Base-by-base conservation (phyloP, 2,888 invertebrate species). In the Sinopyrophorus schimmeli region DNA sequence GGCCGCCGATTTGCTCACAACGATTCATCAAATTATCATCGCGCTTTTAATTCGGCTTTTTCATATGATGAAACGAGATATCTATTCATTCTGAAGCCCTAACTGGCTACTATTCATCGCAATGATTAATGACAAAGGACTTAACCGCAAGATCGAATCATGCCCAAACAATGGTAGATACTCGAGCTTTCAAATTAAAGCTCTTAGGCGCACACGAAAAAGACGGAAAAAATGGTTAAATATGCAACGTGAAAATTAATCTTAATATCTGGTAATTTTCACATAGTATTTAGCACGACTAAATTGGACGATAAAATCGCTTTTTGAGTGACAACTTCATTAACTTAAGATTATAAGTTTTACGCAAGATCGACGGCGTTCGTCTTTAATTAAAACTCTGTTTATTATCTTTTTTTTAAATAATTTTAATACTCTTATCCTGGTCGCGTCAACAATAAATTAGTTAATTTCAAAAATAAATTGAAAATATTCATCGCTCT, bases 291-390 rank as follows among this genome's bases (percentile, higher is more conserved):
- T 44, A 59, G 58, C 54, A 40, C 47, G 62, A 61, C 58, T 58
- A 30, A 40, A 40, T 17, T 20, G 14, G 18, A 15, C 7, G 24
- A 43, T 43, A 43, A 43, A 43, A 43, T 34, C 43, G 21, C 15
- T 54, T 54, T 61, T 63, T 59, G 64, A 66, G 64, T 68, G 68
- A 69, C 68, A 68, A 67, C 67, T 68, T 68, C 69, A 69, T 70
- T 67, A 70, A 64, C 63, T 61, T 53, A 43, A 55, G 54, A 52
- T 54, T 49, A 41, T 50, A 48, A 47, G 55, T 50, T 49, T 48
- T 53, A 47, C 53, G 43, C 28, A 32, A 26, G 37, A 18, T 43
- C 53, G 57, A 50, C 55, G 35, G 37, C 31, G 43, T 51, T 37
- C 34, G 35, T 50, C 52, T 51, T 61, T 62, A 62, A 62, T 62